Evolutionary conservation across 2,888 invertebrate genomes (phyloP).

Genomic region (Drosophila mercatorum): DNA sequence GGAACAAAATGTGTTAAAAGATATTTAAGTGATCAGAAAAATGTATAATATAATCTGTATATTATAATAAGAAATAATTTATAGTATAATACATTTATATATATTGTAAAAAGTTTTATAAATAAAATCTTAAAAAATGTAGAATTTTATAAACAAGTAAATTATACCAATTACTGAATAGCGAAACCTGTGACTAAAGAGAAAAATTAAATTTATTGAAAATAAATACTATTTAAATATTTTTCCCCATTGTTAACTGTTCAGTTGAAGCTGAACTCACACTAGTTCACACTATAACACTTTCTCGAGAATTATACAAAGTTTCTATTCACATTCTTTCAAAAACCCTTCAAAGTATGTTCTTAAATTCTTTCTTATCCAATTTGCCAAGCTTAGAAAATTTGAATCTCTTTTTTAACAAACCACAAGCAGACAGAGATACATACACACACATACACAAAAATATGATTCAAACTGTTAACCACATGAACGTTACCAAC

Average conservation of each 20-base stretch:
- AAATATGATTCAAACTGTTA: background rate
- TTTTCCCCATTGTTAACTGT: background rate
- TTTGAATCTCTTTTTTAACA: background rate
- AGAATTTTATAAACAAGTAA: no score
- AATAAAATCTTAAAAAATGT: no score
- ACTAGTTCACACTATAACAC: background rate
- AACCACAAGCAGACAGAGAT: background rate
- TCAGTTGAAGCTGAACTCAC: background rate
- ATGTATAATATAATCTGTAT: no score
- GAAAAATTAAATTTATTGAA: background rate
- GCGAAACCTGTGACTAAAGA: background rate
- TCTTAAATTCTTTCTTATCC: background rate
- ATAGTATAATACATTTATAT: no score
- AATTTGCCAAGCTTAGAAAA: no score
- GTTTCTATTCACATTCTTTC: background rate
- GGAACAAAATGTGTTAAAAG: background rate
- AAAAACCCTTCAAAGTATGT: background rate
- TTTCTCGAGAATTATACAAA: no score
- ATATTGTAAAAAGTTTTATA: no score
- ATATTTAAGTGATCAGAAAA: no score
- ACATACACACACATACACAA: background rate
- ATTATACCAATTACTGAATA: no score
- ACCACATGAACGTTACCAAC: constrained; percentile 5
- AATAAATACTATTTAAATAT: background rate
- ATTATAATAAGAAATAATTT: no score